A percentile compares a stretch with the other conserved stretches of the same genome.
These are phyloP conservation scores for Pseudococcus longispinus DNA, from an alignment of 2,888 invertebrate genomes.

Conservation along the genomic window DNA sequence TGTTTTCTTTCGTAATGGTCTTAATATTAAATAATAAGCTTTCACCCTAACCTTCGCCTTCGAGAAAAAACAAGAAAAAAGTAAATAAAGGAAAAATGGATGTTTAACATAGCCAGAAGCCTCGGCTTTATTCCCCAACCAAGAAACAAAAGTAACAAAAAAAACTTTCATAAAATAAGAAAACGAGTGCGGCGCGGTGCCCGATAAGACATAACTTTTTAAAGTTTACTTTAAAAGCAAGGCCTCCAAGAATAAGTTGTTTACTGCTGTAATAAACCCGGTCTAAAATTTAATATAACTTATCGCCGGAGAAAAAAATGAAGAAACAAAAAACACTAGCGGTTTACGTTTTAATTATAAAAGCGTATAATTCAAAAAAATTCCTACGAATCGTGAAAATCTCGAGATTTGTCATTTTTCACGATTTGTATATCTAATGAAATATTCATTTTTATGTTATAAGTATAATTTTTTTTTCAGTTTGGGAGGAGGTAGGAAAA, in stretches of 20 bases:
- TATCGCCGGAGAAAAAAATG: constrained; percentile 39
- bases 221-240: constrained; percentile 45
- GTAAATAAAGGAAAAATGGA: constrained; percentile 43
- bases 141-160: constrained; percentile 46
- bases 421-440: constrained; percentile 32
- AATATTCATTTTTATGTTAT: constrained; percentile 6
- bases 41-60: constrained; percentile 36
- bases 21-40: constrained; percentile 47
- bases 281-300: constrained; percentile 48
- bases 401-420: constrained; percentile 37
- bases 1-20: constrained; percentile 43
- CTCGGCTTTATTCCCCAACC: constrained; percentile 43
- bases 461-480: neutral
- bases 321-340: neutral
- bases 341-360: constrained; percentile 45
- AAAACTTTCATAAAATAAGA: constrained; percentile 42
- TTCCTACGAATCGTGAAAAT: neutral
- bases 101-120: constrained; percentile 45
- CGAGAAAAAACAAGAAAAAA: constrained; percentile 32
- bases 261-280: constrained; percentile 49
- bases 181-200: constrained; percentile 18
- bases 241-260: constrained; percentile 49
- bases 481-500: neutral
- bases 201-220: constrained; percentile 46
- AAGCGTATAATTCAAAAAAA: constrained; percentile 36